These are phyloP conservation scores for Pseudachorutes palmiensis DNA, from an alignment of 1,140 invertebrate genomes.

Conservation along the genomic window DNA sequence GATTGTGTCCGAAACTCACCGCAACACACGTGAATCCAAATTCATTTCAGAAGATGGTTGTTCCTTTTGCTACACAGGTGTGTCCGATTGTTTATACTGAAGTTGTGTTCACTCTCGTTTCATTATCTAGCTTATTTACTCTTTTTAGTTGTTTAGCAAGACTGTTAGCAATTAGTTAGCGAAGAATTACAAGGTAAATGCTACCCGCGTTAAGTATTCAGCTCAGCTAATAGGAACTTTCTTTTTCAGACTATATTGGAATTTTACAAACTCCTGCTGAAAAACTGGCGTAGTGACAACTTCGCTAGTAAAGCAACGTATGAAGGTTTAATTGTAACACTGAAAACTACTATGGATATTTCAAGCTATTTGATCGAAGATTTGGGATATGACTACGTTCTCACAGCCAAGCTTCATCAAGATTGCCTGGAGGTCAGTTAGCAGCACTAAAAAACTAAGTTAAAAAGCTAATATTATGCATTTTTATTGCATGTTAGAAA, in stretches of 20 bases:
- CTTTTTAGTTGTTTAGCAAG: no score
- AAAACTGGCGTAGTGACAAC: background rate
- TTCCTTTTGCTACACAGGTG: no score
- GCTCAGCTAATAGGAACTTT: background rate
- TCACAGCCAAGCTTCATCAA: slow-evolving; percentile 13
- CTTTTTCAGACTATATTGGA: background rate
- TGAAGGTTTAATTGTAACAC: slow-evolving; percentile 5
- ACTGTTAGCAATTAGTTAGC: background rate
- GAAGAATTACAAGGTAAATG: background rate
- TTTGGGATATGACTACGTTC: slow-evolving; percentile 3
- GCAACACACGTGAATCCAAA: background rate
- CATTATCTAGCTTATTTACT: no score
- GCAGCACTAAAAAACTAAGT: background rate
- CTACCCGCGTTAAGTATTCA: background rate
- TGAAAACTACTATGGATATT: slow-evolving; percentile 10
- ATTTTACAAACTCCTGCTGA: background rate
- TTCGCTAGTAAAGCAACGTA: background rate
- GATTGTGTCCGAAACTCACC: slow-evolving; percentile 14
- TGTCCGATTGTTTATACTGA: no score
- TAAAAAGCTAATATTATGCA: background rate
- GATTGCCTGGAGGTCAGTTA: slow-evolving; percentile 12
- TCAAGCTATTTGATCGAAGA: slow-evolving; percentile 5
- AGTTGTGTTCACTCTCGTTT: no score
- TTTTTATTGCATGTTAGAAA: slow-evolving; percentile 6
- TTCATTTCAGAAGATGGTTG: slow-evolving; percentile 10